Base-by-base conservation (phyloP, 1,140 invertebrate species). In the Chrysoperla carnea region DNA sequence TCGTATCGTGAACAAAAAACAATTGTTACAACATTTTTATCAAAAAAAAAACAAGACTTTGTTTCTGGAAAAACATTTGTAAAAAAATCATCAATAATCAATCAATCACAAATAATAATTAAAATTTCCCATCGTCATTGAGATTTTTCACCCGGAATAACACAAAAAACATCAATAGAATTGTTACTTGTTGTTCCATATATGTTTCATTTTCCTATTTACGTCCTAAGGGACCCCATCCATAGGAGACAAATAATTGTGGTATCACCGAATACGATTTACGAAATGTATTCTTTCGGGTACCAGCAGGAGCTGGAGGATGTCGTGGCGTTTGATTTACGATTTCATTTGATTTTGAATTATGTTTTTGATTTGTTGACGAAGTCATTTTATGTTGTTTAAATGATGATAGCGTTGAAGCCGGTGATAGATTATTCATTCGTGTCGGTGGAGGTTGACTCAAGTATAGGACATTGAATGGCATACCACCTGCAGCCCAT, bases 381-480 rank as follows among this genome's bases (percentile, higher is more conserved):
- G 31, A 8, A n/a, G 28, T 29, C 28, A n/a, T 42, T 37, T 15
- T 36, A 12, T 40, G 27, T 6, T n/a, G 31, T 14, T 33, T 33
- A 11, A 12, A 12, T 33, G n/a, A 4, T 12, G 8, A 9, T 9
- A 11, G 8, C 8, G n/a, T 11, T 33, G n/a, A 9, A 2, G 8
- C 8, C 6, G 31, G n/a, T 9, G 31, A 33, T 11, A 9, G 8
- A 12, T 33, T 33, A 33, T 33, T 33, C 8, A 12, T 11, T 2
- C 31, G 31, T 2, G 8, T 9, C 2, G 8, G 8, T 2, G 37
- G 40, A 39, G 54, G 51, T n/a, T 51, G 48, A 43, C 48, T 56
- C 56, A 62, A 56, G 41, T 69, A 69, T 1, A 69, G 55, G 8
- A 68, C 60, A 14, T 60, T 67, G 48, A 68, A 70, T 1, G 68